A percentile compares a stretch with the other conserved stretches of the same genome.
phyloP scores from a whole-genome alignment of 2,113 vertebrate genomes.

The Labrus mixtus region DNA sequence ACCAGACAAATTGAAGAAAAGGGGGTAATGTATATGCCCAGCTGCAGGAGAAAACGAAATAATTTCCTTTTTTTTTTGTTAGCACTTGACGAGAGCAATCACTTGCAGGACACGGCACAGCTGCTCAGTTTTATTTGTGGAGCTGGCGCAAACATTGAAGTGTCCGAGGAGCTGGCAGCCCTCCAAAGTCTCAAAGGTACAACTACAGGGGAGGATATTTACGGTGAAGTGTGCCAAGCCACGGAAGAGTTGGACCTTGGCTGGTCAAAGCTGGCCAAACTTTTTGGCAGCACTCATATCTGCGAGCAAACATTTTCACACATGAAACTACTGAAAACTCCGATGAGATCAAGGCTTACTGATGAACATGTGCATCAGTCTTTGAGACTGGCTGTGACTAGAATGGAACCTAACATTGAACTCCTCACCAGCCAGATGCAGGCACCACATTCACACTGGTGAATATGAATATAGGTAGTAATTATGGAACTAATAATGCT shows the following conservation, averaged over 20 bases:
- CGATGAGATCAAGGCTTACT: too few species aligned
- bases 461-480: too few species aligned
- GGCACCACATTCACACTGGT: too few species aligned
- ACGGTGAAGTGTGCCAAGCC: conserved; percentile 13
- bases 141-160: conserved; percentile 32
- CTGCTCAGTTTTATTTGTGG: conserved; percentile 54
- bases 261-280: conserved; percentile 30
- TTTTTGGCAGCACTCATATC: too few species aligned
- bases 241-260: conserved; percentile 32
- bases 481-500: too few species aligned
- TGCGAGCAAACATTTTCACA: too few species aligned
- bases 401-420: not conserved
- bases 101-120: conserved; percentile 47
- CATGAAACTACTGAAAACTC: too few species aligned
- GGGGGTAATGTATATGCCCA: conserved; percentile 9
- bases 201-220: conserved; percentile 35
- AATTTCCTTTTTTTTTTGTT: conserved; percentile 39
- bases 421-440: too few species aligned
- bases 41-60: conserved; percentile 20
- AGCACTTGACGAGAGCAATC: conserved; percentile 51
- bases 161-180: conserved; percentile 19
- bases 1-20: conserved; percentile 15
- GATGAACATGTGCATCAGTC: not conserved
- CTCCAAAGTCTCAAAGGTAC: conserved; percentile 31
- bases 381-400: conserved; percentile 37